Conservation (phyloP, 2,888 invertebrate genomes). For the Pardosa pseudoannulata region DNA sequence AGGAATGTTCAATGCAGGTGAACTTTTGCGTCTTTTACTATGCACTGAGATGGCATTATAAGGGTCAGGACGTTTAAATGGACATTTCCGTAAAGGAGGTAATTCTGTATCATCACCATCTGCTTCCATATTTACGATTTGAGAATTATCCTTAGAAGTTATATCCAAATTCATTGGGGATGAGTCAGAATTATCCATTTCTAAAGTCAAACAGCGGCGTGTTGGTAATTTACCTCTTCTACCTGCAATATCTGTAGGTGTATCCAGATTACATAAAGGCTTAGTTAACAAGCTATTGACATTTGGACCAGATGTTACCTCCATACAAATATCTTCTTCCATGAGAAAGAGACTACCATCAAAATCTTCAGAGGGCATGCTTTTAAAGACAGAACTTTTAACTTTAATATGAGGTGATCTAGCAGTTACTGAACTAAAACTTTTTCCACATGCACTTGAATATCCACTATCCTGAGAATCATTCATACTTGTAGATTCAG, state of each 20-base stretch:
- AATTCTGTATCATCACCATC: too few relatives aligned
- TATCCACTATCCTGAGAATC: constrained; percentile 83
- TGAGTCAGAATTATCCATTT: constrained; percentile 22
- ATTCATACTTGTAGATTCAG: constrained; percentile 76
- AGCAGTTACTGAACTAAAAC: background rate
- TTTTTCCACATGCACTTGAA: constrained; percentile 74
- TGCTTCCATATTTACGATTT: background rate
- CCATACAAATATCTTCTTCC: background rate
- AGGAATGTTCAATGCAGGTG: constrained; percentile 49
- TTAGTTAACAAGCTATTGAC: constrained; percentile 39
- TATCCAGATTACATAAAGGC: constrained; percentile 16
- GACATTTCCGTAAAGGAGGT: constrained; percentile 15
- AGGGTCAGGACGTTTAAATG: constrained; percentile 84
- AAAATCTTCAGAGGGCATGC: constrained; percentile 5
- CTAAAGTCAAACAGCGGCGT: constrained; percentile 48
- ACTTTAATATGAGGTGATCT: background rate
- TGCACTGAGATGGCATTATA: constrained; percentile 80
- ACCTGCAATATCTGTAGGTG: background rate
- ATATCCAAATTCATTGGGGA: background rate
- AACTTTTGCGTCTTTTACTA: constrained; percentile 78
- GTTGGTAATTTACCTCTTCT: constrained; percentile 29
- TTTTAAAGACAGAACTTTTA: constrained; percentile 22
- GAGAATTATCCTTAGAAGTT: background rate
- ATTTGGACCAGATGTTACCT: constrained; percentile 17
- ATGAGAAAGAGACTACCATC: constrained; percentile 38